Percentiles rank a stretch among this genome's conserved stretches.
These are phyloP conservation scores for Phalloptychus januarius DNA, from an alignment of 2,797 vertebrate genomes.

Conservation along the genomic window DNA sequence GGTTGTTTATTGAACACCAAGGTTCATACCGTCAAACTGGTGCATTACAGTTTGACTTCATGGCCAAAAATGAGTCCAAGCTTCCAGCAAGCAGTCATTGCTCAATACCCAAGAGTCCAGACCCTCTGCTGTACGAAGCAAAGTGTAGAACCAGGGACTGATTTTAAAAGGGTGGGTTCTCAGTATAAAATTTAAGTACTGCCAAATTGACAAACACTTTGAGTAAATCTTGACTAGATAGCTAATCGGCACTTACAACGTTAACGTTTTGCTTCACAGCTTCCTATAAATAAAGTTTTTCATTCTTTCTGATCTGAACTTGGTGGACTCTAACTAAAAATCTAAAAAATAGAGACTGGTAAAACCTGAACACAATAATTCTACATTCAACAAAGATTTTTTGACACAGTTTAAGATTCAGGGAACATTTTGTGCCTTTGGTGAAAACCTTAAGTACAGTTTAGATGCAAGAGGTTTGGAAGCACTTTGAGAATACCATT, in stretches of 20 bases:
- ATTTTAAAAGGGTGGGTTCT: not conserved
- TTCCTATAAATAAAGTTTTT: not conserved
- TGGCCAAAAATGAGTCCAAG: no score
- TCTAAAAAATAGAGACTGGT: not conserved
- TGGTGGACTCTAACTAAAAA: not conserved
- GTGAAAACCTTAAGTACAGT: not conserved
- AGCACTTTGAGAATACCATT: not conserved
- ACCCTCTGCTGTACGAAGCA: no score
- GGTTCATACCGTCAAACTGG: no score
- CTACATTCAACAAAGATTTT: not conserved
- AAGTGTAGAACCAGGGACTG: not conserved
- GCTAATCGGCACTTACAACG: not conserved
- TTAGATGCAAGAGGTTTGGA: not conserved
- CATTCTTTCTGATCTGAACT: not conserved
- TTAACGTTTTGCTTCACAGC: not conserved
- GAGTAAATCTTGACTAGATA: not conserved
- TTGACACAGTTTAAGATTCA: not conserved
- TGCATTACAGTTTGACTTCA: no score
- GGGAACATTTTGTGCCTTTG: not conserved
- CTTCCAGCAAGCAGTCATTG: no score
- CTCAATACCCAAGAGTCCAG: no score
- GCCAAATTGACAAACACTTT: not conserved
- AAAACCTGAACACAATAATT: not conserved
- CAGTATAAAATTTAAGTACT: not conserved
- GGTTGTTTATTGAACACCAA: no score